Evolutionary conservation across 2,888 invertebrate species (phyloP), one percentile per base, ranked within the genome.

Genomic region (Homarus gammarus): DNA sequence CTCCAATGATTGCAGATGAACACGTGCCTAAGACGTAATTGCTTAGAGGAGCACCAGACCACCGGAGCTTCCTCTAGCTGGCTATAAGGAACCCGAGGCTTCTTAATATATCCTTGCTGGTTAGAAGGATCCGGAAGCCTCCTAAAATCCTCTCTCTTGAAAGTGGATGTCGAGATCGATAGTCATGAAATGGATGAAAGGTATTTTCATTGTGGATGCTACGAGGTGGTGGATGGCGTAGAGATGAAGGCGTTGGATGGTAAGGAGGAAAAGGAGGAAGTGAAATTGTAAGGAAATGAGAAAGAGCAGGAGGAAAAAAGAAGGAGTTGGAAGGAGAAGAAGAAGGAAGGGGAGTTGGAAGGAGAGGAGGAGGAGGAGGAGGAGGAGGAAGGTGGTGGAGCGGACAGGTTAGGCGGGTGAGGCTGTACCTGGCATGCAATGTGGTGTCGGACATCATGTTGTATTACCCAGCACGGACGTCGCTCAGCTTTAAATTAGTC

Each of bases 401-500:
- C 44, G 84, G 84, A 56, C 84, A 84, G 61, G 84, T 56, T 73
- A 72, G 36, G 75, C 40, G 79, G 51, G 36, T 51, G 79, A 70
- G 33, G 79, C 73, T 84, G 79, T 79, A 78, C 79, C 70, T 61
- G 86, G 49, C 70, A 68, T 56, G 86, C 79, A 68, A 40, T 51
- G 56, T 78, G 79, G 78, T 86, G 84, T 84, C 56, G 84, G 75
- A 73, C 84, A 84, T 84, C 85, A 49, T 85, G 85, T 85, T 85
- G 85, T 44, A 85, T 85, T 85, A 85, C 85, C 68, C 77, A 68
- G 75, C 78, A 61, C 85, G 36, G 85, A 77, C 85, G 85, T 85
- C 85, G 85, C 85, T 85, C 85, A 85, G 36, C 85, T 85, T 85
- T 56, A 85, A 85, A 85, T 85, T 85, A 85, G 85, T 72, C 36